phyloP scores from a whole-genome alignment of 2,888 invertebrate species.

The Camponotus fellah region DNA sequence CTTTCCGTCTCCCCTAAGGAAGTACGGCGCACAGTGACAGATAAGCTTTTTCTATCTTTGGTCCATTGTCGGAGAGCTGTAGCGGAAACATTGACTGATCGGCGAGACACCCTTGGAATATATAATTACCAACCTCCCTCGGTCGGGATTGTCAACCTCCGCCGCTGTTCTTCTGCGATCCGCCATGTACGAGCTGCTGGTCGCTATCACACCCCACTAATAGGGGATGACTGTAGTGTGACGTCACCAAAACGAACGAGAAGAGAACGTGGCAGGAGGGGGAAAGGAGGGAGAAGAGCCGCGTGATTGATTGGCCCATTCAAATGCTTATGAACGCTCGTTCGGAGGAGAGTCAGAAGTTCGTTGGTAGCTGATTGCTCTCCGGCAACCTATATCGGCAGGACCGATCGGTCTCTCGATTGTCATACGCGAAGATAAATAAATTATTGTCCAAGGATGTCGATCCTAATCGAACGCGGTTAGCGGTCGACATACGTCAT shows the following conservation, averaged over 20 bases:
- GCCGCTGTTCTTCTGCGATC: conserved; percentile 62
- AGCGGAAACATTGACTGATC: conserved; percentile 86
- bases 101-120: conserved; percentile 85
- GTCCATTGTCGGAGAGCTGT: conserved; percentile 83
- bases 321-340: conserved; percentile 84
- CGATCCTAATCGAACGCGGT: conserved; percentile 71
- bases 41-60: conserved; percentile 85
- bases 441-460: conserved; percentile 78
- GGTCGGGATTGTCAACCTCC: conserved; percentile 63
- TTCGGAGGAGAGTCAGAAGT: conserved; percentile 73
- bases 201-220: conserved; percentile 82
- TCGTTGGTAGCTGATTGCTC: conserved; percentile 76
- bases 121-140: conserved; percentile 83
- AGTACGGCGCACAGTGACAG: conserved; percentile 82
- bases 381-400: conserved; percentile 61
- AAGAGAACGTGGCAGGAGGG: conserved; percentile 63
- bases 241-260: conserved; percentile 82
- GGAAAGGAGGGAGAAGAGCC: conserved; percentile 53
- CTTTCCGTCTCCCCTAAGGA: conserved; percentile 77
- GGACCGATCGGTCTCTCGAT: conserved; percentile 83
- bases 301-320: conserved; percentile 85
- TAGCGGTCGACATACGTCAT: conserved; percentile 65
- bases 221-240: conserved; percentile 83
- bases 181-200: conserved; percentile 63
- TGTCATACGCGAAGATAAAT: conserved; percentile 82